phyloP scores from a whole-genome alignment of 1,140 invertebrate genomes.

The Bombus waltoni region DNA sequence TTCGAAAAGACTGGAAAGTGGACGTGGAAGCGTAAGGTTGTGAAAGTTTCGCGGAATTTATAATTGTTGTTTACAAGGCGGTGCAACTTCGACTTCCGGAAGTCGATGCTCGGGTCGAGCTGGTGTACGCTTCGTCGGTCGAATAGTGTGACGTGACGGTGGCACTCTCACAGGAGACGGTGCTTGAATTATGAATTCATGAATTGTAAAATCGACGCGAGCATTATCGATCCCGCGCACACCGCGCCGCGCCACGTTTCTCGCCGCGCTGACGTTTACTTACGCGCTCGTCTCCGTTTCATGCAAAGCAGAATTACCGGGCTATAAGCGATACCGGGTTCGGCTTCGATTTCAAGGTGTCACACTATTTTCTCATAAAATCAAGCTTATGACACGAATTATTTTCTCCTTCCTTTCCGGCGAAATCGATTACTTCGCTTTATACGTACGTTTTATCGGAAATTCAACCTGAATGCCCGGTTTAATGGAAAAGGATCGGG shows the following conservation, averaged over 20 bases:
- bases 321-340: constrained; percentile 53
- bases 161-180: constrained; percentile 48
- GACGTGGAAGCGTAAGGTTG: not conserved
- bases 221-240: constrained; percentile 61
- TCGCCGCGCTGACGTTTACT: constrained; percentile 40
- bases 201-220: constrained; percentile 77
- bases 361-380: constrained; percentile 35
- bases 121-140: constrained; percentile 14
- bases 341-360: constrained; percentile 32
- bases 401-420: not conserved
- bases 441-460: not conserved
- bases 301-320: constrained; percentile 54
- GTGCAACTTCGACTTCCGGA: not conserved
- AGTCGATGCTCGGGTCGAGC: not conserved
- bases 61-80: constrained; percentile 29
- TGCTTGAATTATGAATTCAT: constrained; percentile 79
- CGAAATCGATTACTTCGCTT: not conserved
- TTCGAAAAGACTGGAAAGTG: too few species aligned
- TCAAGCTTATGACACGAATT: constrained; percentile 21
- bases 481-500: not conserved
- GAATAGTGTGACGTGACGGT: constrained; percentile 14
- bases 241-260: not conserved
- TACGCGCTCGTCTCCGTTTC: constrained; percentile 54
- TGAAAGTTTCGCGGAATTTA: constrained; percentile 8
- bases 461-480: not conserved